Evolutionary conservation across 2,888 invertebrate genomes (phyloP), one percentile per base, ranked within the genome.

Genomic region (Gastracanthus pulcherrimus): DNA sequence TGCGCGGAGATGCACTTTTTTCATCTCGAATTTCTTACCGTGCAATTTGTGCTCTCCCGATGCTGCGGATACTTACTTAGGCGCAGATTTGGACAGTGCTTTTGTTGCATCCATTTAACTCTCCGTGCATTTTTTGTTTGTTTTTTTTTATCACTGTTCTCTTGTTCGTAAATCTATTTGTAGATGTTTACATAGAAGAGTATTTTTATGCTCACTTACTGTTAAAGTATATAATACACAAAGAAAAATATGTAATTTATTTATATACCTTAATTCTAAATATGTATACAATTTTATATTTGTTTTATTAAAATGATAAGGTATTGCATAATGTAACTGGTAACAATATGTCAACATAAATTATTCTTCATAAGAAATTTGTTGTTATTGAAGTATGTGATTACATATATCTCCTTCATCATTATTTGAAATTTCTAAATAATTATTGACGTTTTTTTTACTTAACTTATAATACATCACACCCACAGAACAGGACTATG

Each of bases 1-100:
- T 16, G 23, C 58, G 13, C 58, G 13, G 9, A 60, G 58, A 19
- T 66, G 75, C 58, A 79, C 26, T 79, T 79, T 71, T 67, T 66
- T 29, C 1, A 4, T 76, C 29, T 38, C 55, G 36, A 66, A 38
- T 76, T 76, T 55, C 16, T 26, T 9, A 31, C 16, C 6, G 26
- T 13, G 7, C 9, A 1, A 11, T 31, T 62, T n/a, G 71, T 13
- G 9, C 11, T 23, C 7, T 11, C n/a, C n/a, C n/a, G n/a, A 11
- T 55, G 7, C 26, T 51, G 11, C 23, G 16, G 9, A 16, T 2
- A 51, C 19, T 23, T 29, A 45, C 5, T 26, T n/a, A n/a, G 16
- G 34, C n/a, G 13, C 29, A 19, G n/a, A 16, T 16, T 62, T 34
- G n/a, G 34, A n/a, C n/a, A n/a, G 34, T n/a, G 4, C 16, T 5